These are phyloP conservation scores for Drosophila lowei DNA, from an alignment of 1,140 invertebrate species.

Conservation along the genomic window DNA sequence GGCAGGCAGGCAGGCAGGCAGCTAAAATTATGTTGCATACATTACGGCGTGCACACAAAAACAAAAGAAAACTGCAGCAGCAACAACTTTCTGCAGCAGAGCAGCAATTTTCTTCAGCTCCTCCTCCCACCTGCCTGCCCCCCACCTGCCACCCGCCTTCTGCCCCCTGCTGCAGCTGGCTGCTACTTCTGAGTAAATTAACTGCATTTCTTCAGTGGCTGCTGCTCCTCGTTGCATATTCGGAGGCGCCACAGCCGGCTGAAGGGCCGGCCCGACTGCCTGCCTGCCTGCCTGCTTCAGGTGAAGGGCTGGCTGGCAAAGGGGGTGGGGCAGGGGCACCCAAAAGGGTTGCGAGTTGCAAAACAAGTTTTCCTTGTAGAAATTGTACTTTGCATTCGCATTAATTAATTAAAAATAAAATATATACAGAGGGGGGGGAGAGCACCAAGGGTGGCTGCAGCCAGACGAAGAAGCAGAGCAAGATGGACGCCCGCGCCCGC, in stretches of 20 bases:
- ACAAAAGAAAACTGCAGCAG: constrained; percentile 77
- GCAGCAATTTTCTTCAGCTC: constrained; percentile 63
- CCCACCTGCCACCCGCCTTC: too few relatives aligned
- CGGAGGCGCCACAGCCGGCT: constrained; percentile 63
- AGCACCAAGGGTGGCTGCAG: constrained; percentile 67
- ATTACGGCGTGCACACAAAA: constrained; percentile 79
- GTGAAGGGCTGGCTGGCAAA: constrained; percentile 9
- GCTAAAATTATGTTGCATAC: constrained; percentile 77
- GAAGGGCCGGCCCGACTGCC: not conserved
- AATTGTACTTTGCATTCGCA: constrained; percentile 82
- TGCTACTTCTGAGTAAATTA: constrained; percentile 80
- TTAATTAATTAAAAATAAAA: constrained; percentile 83
- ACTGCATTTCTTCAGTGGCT: constrained; percentile 78
- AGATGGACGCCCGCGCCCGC: constrained; percentile 26
- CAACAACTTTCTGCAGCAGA: constrained; percentile 65
- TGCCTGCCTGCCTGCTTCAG: constrained; percentile 27
- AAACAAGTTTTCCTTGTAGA: constrained; percentile 82
- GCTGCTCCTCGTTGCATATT: constrained; percentile 65
- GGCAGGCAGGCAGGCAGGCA: constrained; percentile 51
- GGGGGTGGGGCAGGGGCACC: not conserved
- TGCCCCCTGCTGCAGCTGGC: constrained; percentile 29
- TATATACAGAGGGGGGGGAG: constrained; percentile 40
- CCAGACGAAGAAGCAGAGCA: constrained; percentile 54
- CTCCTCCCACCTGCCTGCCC: not conserved
- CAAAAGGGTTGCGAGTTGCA: constrained; percentile 65